These are phyloP conservation scores for Ammodramus savannarum DNA, from an alignment of 2,113 vertebrate species.

Conservation along the genomic window DNA sequence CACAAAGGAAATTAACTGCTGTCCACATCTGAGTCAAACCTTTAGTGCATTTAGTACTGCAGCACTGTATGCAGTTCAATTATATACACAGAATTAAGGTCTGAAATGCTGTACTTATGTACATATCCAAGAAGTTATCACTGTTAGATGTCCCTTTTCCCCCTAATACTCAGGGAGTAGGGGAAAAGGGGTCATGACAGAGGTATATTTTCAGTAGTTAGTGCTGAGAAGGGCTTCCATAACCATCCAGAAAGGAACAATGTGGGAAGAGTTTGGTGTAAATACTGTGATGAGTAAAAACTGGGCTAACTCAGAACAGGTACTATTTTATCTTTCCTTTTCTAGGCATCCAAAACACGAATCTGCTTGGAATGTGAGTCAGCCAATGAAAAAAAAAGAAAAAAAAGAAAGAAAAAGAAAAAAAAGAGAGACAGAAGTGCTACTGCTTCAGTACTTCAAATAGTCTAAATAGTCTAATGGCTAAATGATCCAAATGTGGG, in stretches of 20 bases:
- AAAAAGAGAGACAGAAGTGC: fast-evolving
- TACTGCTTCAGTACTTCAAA: neutral
- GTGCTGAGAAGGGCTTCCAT: neutral
- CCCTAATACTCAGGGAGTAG: neutral
- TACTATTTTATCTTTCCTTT: neutral
- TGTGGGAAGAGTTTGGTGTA: neutral
- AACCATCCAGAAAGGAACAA: neutral
- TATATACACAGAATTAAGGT: neutral
- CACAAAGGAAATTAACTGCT: neutral
- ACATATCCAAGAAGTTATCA: neutral
- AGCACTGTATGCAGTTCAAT: neutral
- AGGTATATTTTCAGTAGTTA: neutral
- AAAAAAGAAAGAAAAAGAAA: fast-evolving
- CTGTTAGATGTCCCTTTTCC: neutral
- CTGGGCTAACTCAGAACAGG: neutral
- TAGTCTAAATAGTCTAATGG: neutral
- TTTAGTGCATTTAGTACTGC: neutral
- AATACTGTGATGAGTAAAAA: neutral
- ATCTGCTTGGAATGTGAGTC: neutral
- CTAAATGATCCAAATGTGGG: neutral
- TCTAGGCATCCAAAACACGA: neutral
- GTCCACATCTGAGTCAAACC: neutral
- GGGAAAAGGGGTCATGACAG: neutral
- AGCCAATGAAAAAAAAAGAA: neutral
- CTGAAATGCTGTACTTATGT: neutral